phyloP scores from a whole-genome alignment of 2,113 vertebrate species.

The Chloropsis cyanopogon region DNA sequence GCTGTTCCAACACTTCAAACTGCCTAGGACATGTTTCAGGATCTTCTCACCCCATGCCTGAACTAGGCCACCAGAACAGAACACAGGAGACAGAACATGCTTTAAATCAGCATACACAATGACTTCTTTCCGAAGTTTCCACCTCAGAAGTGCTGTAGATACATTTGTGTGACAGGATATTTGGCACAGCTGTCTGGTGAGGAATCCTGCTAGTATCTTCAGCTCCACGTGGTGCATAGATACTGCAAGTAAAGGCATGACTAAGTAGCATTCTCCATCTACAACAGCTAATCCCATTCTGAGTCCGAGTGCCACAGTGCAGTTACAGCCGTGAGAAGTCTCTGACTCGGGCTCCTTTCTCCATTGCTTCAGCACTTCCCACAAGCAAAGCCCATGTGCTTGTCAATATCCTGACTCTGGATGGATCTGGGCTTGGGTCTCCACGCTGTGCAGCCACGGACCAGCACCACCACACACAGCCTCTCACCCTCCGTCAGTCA shows the following conservation, averaged over 20 bases:
- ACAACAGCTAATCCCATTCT: not conserved
- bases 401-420: not conserved
- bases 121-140: conserved; percentile 36
- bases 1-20: not conserved
- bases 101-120: conserved; percentile 13
- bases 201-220: not conserved
- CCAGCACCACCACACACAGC: not conserved
- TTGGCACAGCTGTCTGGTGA: conserved; percentile 58
- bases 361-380: not conserved
- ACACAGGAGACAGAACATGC: not conserved
- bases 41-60: not conserved
- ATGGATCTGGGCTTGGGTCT: not conserved
- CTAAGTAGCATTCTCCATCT: conserved; percentile 42
- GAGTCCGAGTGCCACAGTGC: not conserved
- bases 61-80: conserved; percentile 9
- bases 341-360: conserved; percentile 12
- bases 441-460: not conserved
- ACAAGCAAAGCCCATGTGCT: not conserved
- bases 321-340: not conserved
- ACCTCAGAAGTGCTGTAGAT: not conserved
- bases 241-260: conserved; percentile 50
- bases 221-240: conserved; percentile 37
- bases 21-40: not conserved
- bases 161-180: not conserved
- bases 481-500: conserved; percentile 57